Conservation (phyloP, 2,888 invertebrate species). For the Ecliptopera silaceata region DNA sequence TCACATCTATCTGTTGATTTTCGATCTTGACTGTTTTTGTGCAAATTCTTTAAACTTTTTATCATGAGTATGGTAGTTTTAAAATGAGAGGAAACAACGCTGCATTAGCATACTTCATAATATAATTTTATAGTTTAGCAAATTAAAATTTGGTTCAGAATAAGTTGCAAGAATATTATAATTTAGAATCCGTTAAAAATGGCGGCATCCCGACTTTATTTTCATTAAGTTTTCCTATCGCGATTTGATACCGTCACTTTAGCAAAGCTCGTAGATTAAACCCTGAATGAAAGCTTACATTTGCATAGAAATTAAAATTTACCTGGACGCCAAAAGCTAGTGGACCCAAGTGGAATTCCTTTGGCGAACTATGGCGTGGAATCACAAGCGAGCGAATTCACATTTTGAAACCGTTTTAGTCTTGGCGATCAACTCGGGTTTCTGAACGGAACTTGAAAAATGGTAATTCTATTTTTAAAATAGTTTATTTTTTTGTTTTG, state of each 20-base stretch:
- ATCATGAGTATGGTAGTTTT: too few relatives aligned
- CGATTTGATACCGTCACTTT: constrained; percentile 69
- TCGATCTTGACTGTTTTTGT: too few relatives aligned
- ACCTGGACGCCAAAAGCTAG: constrained; percentile 70
- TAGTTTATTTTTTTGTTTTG: not conserved
- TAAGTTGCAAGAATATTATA: not conserved
- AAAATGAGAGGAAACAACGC: too few relatives aligned
- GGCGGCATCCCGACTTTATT: constrained; percentile 49
- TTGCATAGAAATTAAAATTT: constrained; percentile 83
- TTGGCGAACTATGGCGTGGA: constrained; percentile 57
- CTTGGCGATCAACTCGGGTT: constrained; percentile 21
- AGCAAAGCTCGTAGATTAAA: constrained; percentile 75
- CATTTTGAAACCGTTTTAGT: constrained; percentile 49
- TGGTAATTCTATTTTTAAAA: not conserved
- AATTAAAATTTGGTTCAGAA: too few relatives aligned
- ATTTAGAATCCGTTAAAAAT: constrained; percentile 30
- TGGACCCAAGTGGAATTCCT: constrained; percentile 72
- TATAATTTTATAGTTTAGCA: too few relatives aligned
- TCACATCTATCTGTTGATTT: too few relatives aligned
- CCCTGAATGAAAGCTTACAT: constrained; percentile 75
- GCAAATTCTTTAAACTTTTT: too few relatives aligned
- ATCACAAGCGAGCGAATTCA: constrained; percentile 54
- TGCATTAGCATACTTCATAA: too few relatives aligned
- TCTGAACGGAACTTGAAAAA: not conserved
- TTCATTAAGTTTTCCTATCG: constrained; percentile 76